Evolutionary conservation across 1,140 invertebrate species (phyloP).

Genomic region (Heliothis virescens): DNA sequence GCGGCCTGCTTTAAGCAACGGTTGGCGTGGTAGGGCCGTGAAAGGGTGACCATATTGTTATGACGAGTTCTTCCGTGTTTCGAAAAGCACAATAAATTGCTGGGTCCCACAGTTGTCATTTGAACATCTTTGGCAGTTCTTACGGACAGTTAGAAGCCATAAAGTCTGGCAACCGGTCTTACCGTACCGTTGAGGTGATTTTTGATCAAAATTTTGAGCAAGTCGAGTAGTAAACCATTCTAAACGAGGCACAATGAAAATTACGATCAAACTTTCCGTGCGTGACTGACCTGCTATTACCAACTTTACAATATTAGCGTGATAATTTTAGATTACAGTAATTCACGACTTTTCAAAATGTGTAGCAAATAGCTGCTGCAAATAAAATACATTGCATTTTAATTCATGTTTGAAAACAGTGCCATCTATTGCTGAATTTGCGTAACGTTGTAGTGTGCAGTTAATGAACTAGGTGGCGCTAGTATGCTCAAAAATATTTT

Average conservation of each 20-base stretch:
- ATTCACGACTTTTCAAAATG: slow-evolving; percentile 21
- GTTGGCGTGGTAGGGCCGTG: too few species aligned
- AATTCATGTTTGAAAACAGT: neutral
- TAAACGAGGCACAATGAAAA: slow-evolving; percentile 42
- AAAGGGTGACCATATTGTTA: too few species aligned
- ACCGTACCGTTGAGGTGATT: too few species aligned
- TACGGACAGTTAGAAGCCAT: too few species aligned
- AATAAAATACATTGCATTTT: neutral
- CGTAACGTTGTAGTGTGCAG: neutral
- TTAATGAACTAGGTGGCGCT: slow-evolving; percentile 4
- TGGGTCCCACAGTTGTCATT: too few species aligned
- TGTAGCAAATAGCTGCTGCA: neutral
- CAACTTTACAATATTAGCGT: slow-evolving; percentile 15
- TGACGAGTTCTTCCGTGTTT: too few species aligned
- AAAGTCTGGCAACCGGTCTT: too few species aligned
- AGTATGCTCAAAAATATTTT: slow-evolving; percentile 7
- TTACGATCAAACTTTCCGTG: slow-evolving; percentile 39
- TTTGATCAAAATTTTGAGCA: neutral
- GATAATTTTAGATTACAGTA: slow-evolving; percentile 37
- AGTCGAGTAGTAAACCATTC: neutral
- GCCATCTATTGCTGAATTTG: slow-evolving; percentile 6
- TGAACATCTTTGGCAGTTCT: too few species aligned
- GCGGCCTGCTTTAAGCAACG: too few species aligned
- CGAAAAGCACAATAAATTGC: too few species aligned
- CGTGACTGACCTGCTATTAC: slow-evolving; percentile 35